Evolutionary conservation across 64 coral and sea anemone genomes (phyloP).

Genomic region (Montipora cactus): DNA sequence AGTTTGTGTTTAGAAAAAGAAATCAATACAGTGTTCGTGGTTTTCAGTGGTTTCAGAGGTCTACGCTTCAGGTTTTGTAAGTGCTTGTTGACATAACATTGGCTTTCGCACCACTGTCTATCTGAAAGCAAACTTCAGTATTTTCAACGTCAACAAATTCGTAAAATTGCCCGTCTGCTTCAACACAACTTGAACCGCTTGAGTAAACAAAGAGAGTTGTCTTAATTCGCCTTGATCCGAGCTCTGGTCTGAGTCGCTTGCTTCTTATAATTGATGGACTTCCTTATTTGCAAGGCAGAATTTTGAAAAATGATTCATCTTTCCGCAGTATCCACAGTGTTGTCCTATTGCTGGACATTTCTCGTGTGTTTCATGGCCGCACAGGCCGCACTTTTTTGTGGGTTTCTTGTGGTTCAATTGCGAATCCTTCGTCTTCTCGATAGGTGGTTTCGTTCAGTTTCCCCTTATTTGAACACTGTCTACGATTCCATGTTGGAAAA

Average conservation of each 20-base stretch:
- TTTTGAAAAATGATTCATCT: conserved; percentile 59
- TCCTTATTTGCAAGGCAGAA: background rate
- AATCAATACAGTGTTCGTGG: background rate
- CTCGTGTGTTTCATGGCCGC: conserved; percentile 22
- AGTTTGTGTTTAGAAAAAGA: conserved; percentile 12
- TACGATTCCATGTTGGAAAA: background rate
- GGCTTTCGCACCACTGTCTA: conserved; percentile 46
- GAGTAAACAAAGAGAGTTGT: background rate
- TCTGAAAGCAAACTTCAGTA: background rate
- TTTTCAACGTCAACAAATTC: background rate
- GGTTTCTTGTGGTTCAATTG: background rate
- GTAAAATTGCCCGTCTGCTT: background rate
- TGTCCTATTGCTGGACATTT: conserved; percentile 62
- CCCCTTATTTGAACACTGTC: background rate
- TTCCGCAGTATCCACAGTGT: conserved; percentile 23
- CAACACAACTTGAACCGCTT: background rate
- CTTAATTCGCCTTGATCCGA: background rate
- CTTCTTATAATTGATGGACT: background rate
- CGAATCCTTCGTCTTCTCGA: background rate
- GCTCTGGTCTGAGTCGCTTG: background rate
- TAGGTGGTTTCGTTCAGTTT: background rate
- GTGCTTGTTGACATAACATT: conserved; percentile 42
- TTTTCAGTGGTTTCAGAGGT: background rate
- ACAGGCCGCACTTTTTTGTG: background rate
- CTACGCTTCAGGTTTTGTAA: conserved; percentile 15